These are phyloP conservation scores for Polymixis lichenea DNA, from an alignment of 2,888 invertebrate genomes.

Conservation along the genomic window DNA sequence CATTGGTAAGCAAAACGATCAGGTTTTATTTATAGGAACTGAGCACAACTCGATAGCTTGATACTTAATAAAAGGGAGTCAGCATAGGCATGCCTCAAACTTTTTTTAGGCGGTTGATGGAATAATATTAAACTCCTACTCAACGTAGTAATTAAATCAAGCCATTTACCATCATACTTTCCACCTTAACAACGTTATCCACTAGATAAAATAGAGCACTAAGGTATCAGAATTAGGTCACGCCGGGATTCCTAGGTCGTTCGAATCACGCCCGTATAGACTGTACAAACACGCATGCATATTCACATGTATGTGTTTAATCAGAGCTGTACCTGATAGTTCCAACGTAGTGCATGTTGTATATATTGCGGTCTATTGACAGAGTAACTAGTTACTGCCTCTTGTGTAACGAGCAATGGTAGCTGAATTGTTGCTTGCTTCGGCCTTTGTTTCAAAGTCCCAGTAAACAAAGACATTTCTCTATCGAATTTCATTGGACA, in stretches of 20 bases:
- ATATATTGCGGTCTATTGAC: slow-evolving; percentile 40
- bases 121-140: background rate
- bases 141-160: background rate
- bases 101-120: background rate
- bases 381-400: slow-evolving; percentile 30
- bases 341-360: slow-evolving; percentile 10
- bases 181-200: background rate
- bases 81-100: background rate
- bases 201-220: slow-evolving; percentile 26
- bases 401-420: slow-evolving; percentile 13
- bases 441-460: slow-evolving; percentile 23
- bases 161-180: background rate
- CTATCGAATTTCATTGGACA: background rate
- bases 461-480: slow-evolving; percentile 13
- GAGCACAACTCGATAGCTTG: too few species aligned
- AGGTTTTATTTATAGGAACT: too few species aligned
- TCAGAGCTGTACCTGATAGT: slow-evolving; percentile 36
- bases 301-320: slow-evolving; percentile 42
- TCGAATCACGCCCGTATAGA: slow-evolving; percentile 34
- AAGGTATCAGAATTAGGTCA: slow-evolving; percentile 54
- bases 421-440: slow-evolving; percentile 27
- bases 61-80: background rate
- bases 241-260: slow-evolving; percentile 53
- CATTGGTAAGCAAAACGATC: too few species aligned
- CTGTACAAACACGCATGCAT: slow-evolving; percentile 26